These are phyloP conservation scores for Melanerpes aurifrons DNA, from an alignment of 2,113 vertebrate genomes.

Conservation along the genomic window DNA sequence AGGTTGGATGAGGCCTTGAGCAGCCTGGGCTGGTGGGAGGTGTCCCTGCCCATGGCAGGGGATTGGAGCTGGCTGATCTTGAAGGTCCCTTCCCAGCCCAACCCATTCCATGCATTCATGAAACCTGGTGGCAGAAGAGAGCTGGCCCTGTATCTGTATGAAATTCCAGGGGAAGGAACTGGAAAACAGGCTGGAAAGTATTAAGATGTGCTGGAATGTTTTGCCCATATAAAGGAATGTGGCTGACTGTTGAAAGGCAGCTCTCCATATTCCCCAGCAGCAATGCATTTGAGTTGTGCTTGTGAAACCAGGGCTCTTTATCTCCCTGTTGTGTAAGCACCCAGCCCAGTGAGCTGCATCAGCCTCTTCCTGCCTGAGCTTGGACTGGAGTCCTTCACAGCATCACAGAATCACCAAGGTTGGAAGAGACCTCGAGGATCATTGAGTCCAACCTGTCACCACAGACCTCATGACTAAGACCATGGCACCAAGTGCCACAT, in stretches of 20 bases:
- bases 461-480: too few species aligned
- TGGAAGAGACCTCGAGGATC: too few species aligned
- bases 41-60: too few species aligned
- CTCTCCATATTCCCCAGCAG: neutral
- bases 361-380: neutral
- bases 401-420: too few species aligned
- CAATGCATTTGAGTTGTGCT: neutral
- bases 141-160: neutral
- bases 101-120: too few species aligned
- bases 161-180: neutral
- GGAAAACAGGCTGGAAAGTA: constrained; percentile 9
- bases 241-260: constrained; percentile 6
- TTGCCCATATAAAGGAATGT: neutral
- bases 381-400: neutral
- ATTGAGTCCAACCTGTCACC: too few species aligned
- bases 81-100: too few species aligned
- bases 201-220: constrained; percentile 1
- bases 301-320: neutral
- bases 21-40: too few species aligned
- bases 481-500: too few species aligned
- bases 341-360: neutral
- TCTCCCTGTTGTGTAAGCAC: neutral
- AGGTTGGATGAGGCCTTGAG: too few species aligned
- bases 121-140: neutral
- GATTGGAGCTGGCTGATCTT: too few species aligned